Percentiles rank a stretch among this genome's conserved stretches.
Conservation (phyloP, 2,888 invertebrate species). For the Alentia gelatinosa region DNA sequence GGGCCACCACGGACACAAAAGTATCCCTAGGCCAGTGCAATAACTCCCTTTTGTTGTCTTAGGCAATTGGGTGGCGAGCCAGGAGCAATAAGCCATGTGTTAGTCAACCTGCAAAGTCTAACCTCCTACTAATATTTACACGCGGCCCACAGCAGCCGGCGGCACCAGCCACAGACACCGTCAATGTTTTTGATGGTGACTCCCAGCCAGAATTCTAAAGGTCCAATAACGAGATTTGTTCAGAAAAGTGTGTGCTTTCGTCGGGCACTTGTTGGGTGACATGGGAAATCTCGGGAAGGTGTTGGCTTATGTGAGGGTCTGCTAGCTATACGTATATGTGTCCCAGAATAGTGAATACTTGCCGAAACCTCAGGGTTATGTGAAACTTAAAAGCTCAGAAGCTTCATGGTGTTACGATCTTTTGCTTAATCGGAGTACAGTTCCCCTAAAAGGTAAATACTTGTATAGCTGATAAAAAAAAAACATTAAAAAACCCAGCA, state of each 20-base stretch:
- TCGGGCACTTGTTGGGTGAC: background rate
- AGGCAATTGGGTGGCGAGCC: background rate
- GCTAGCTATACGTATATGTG: no score
- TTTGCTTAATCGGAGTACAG: no score
- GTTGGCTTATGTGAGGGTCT: no score
- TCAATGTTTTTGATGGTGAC: slow-evolving; percentile 1
- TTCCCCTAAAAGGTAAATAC: no score
- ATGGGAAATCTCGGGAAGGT: no score
- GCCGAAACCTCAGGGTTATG: no score
- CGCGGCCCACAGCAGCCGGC: background rate
- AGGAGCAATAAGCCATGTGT: slow-evolving; percentile 8
- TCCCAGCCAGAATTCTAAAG: background rate
- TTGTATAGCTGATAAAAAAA: no score
- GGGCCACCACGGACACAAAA: background rate
- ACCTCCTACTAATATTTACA: background rate
- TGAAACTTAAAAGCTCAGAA: no score
- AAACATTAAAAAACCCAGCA: no score
- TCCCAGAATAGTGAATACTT: no score
- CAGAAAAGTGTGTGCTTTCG: background rate
- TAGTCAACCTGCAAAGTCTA: background rate
- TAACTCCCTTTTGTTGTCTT: slow-evolving; percentile 4
- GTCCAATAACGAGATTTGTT: slow-evolving; percentile 13
- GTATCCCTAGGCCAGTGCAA: background rate
- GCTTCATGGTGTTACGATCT: no score
- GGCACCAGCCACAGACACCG: background rate